Evolutionary conservation across 2,888 invertebrate species (phyloP), one percentile per base, ranked within the genome.

Genomic region (Cerastoderma edule): DNA sequence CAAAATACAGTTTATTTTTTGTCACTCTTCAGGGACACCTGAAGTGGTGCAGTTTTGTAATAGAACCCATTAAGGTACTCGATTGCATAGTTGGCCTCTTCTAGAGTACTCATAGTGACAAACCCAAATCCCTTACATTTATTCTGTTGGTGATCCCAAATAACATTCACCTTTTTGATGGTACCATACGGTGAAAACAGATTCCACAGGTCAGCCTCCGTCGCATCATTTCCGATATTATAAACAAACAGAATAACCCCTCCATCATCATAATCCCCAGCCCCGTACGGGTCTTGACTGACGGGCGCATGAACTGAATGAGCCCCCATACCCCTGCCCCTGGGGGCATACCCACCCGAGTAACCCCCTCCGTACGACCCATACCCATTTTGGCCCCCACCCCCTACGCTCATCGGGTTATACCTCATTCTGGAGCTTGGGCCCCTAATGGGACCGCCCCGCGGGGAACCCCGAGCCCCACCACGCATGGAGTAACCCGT

Each of bases 81-180:
- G 69, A 93, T 93, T 39, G 93, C 92, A 70, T 89, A 88, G 67
- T 90, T 83, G 22, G 93, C 93, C 69, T 93, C 92, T 44, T 91
- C 89, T 76, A 89, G 89, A 79, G 90, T 90, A 27, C 89, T 84
- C 93, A 93, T 93, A 10, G 93, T 93, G 33, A 93, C 92, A 87
- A 93, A 93, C 2, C 93, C 93, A 80, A 89, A 93, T 3, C 93
- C 93, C 78, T 93, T 93, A 78, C 92, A 90, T 76, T 89, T 85
- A 68, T 90, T 89, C 72, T 90, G 89, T 19, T 86, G 82, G 64
- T 87, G 87, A 75, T 92, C 93, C 74, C 91, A 84, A 48, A 93
- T 92, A 4, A 93, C 90, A 80, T 92, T 92, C n/a, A 92, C 92
- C 77, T 92, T 92, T 71, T 88, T 86, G 5, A 93, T 90, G 16